Base-by-base conservation (phyloP, 23 tunicate species). In the Trididemnum nubilum region DNA sequence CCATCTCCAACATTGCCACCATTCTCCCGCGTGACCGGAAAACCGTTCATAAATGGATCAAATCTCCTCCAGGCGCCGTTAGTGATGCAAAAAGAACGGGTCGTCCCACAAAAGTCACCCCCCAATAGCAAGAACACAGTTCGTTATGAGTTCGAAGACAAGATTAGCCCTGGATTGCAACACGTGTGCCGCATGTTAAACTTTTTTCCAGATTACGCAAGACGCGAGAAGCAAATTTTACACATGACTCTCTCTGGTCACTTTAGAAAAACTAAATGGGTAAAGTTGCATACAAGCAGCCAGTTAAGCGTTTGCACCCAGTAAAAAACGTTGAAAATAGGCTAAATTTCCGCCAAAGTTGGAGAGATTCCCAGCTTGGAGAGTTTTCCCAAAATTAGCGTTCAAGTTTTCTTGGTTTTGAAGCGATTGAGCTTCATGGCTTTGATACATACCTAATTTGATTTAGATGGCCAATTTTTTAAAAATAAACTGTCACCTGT, bases 341-440 rank as follows among this genome's bases (percentile, higher is more conserved):
- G n/a, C 25, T 61, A 21, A 22, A 61, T 22, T 61, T 61, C 29
- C 5, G 67, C 67, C 67, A 61, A 61, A 61, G 67, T n/a, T n/a
- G n/a, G n/a, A n/a, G n/a, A n/a, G n/a, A n/a, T n/a, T n/a, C n/a
- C n/a, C n/a, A n/a, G n/a, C n/a, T n/a, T n/a, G n/a, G n/a, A n/a
- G n/a, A n/a, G n/a, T n/a, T n/a, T n/a, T n/a, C n/a, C n/a, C n/a
- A n/a, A n/a, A n/a, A n/a, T n/a, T n/a, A n/a, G n/a, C n/a, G n/a
- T n/a, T n/a, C n/a, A n/a, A n/a, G n/a, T n/a, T n/a, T n/a, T n/a
- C n/a, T n/a, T n/a, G n/a, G n/a, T n/a, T n/a, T n/a, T n/a, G n/a
- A n/a, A n/a, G n/a, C n/a, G n/a, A n/a, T n/a, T n/a, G n/a, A n/a
- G n/a, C n/a, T n/a, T n/a, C n/a, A n/a, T n/a, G n/a, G n/a, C n/a